Percentiles rank a stretch among this genome's conserved stretches.
Evolutionary conservation across 2,888 invertebrate genomes (phyloP).

Genomic region (Mallateleia sp.): DNA sequence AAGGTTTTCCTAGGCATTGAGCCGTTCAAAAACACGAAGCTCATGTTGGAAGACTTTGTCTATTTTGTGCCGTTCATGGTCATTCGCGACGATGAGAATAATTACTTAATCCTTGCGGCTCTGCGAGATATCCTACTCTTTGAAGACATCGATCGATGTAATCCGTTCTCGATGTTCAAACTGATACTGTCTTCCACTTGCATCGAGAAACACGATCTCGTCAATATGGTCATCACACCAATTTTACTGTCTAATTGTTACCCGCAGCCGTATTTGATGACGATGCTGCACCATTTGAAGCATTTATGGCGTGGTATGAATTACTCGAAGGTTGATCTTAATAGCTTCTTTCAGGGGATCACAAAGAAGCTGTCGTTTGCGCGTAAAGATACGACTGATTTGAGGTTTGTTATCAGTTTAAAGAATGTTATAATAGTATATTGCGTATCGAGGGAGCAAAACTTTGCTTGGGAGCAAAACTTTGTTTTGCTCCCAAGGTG

Average conservation of each 20-base stretch:
- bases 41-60: conserved; percentile 82
- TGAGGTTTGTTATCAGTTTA: too few species aligned
- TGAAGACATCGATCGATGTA: conserved; percentile 58
- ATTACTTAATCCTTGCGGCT: conserved; percentile 74
- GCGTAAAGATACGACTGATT: conserved; percentile 60
- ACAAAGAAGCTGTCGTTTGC: conserved; percentile 51
- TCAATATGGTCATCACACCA: conserved; percentile 84
- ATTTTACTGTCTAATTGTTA: conserved; percentile 50
- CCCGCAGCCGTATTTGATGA: background rate
- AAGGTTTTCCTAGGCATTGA: conserved; percentile 84
- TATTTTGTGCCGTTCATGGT: conserved; percentile 83
- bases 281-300: background rate
- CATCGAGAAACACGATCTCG: conserved; percentile 77
- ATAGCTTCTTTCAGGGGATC: conserved; percentile 44
- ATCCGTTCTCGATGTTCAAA: conserved; percentile 60
- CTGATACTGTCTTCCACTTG: conserved; percentile 69
- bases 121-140: conserved; percentile 69
- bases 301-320: conserved; percentile 12
- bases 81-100: conserved; percentile 77
- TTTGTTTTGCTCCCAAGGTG: too few species aligned
- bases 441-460: too few species aligned
- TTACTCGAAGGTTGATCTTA: conserved; percentile 30
- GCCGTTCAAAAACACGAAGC: conserved; percentile 79
- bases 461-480: too few species aligned
- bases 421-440: too few species aligned